Base-by-base conservation (phyloP, 2,888 invertebrate species). In the Pandemis corylana region DNA sequence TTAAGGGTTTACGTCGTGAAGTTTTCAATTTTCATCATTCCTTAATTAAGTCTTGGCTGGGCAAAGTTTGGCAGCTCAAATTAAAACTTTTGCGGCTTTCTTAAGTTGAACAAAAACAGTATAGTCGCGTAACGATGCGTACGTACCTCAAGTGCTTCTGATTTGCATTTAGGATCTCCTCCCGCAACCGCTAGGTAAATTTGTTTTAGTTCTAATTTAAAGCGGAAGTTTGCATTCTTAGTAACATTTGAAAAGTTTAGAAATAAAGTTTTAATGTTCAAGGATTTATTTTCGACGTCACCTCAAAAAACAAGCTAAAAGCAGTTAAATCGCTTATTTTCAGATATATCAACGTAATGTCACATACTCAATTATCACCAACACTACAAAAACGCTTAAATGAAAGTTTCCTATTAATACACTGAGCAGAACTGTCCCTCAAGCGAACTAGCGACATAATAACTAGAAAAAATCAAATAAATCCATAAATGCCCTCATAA, bases 11-110 rank as follows among this genome's bases (percentile, higher is more conserved):
- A 65, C 65, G 59, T 71, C 46, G 36, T 56, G 15, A 62, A 67
- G 62, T 42, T 72, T 72, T 68, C 61, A 68, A 62, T 72, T 68
- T 72, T 68, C 56, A 63, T 68, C 67, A 56, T 53, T 56, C 53
- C 53, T 68, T 63, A 63, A 46, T 72, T 68, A 72, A 63, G 44
- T 44, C 53, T 10, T 42, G 51, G 41, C 20, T 12, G n/a, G 53
- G 28, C 28, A 67, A 41, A 69, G 61, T 69, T 53, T 44, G 66
- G 15, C 44, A 67, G 70, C 44, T 56, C 9, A 71, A 56, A 56
- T 67, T 63, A 53, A 44, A 63, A 68, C 67, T 67, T 71, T 64
- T 13, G 12, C 49, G n/a, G 72, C 46, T 46, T 61, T n/a, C 15
- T 66, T 36, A 51, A 62, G 61, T 61, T 51, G 51, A 51, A n/a